Evolutionary conservation across 2,888 invertebrate genomes (phyloP).

Genomic region (Megalurothrips usitatus): DNA sequence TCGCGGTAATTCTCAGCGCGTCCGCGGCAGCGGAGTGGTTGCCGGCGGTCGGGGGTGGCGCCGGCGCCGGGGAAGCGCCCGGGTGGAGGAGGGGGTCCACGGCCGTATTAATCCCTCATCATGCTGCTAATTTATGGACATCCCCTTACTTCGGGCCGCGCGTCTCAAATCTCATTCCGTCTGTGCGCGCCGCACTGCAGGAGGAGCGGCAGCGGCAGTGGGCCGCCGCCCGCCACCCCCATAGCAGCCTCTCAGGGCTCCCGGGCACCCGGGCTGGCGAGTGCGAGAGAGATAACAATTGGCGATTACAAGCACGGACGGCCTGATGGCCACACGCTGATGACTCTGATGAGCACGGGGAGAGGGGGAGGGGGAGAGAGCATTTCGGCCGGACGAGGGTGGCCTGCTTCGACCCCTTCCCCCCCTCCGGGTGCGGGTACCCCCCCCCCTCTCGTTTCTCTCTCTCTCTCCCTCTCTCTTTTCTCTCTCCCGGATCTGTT

Average conservation of each 20-base stretch:
- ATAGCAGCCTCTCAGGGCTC: too few species aligned
- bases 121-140: slow-evolving; percentile 25
- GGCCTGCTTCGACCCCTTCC: neutral
- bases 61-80: neutral
- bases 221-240: too few species aligned
- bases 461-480: too few species aligned
- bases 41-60: neutral
- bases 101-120: slow-evolving; percentile 17
- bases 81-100: neutral
- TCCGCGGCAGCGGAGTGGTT: neutral
- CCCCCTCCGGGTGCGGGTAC: too few species aligned
- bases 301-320: slow-evolving; percentile 6
- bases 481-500: too few species aligned
- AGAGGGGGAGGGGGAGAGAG: too few species aligned
- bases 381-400: neutral
- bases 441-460: too few species aligned
- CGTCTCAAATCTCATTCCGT: slow-evolving; percentile 13
- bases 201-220: too few species aligned
- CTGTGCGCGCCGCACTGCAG: too few species aligned
- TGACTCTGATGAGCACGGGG: neutral
- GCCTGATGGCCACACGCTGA: neutral
- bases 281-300: neutral
- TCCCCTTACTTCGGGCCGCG: neutral
- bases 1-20: too few species aligned
- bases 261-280: neutral